Percentiles rank a stretch among this genome's conserved stretches.
Conservation (phyloP, 2,113 vertebrate genomes). For the Polypterus bichir region DNA sequence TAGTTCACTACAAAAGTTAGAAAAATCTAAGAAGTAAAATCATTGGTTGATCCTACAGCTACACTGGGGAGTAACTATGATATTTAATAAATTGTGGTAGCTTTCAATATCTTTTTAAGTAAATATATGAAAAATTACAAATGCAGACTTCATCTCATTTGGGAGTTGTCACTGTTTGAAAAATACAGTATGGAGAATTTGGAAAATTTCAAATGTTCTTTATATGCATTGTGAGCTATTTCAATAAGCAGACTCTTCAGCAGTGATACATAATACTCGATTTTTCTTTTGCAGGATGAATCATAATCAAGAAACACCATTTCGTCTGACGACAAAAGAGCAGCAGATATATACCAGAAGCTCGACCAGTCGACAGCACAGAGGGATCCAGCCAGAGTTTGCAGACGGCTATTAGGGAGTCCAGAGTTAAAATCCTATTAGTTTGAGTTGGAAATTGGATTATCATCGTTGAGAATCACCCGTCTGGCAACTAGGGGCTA, state of each 20-base stretch:
- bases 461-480: constrained; percentile 72
- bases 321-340: constrained; percentile 8
- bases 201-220: too few relatives aligned
- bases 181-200: too few relatives aligned
- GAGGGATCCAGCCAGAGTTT: constrained; percentile 51
- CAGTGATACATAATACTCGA: constrained; percentile 2
- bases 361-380: constrained; percentile 36
- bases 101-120: too few relatives aligned
- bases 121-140: too few relatives aligned
- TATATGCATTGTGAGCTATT: neutral
- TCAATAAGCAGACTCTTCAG: constrained; percentile 9
- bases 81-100: too few relatives aligned
- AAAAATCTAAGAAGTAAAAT: too few relatives aligned
- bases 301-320: neutral
- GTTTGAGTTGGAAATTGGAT: constrained; percentile 70
- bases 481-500: constrained; percentile 73
- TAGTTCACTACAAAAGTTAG: too few relatives aligned
- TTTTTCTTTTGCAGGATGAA: constrained; percentile 7
- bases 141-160: too few relatives aligned
- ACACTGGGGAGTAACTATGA: too few relatives aligned
- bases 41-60: too few relatives aligned
- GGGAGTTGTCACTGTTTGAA: too few relatives aligned
- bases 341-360: constrained; percentile 46
- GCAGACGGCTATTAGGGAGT: constrained; percentile 68
- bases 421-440: constrained; percentile 76